Conservation (phyloP, 2,797 vertebrate species). For the Psittacula derbiana region DNA sequence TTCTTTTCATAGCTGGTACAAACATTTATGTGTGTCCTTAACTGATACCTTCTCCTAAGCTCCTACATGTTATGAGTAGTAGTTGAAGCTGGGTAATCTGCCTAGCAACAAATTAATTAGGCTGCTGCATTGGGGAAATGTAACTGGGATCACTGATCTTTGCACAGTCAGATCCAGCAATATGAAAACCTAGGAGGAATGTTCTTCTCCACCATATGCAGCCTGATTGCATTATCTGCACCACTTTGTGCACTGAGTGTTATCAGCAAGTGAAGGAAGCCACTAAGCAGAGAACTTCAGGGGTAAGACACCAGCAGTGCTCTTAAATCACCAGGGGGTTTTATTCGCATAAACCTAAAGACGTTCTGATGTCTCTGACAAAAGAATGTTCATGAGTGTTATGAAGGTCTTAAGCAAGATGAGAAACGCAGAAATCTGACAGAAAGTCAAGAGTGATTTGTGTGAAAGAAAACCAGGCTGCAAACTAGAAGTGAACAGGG, state of each 20-base stretch:
- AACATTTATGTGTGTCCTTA: not conserved
- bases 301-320: not conserved
- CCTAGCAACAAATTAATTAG: not conserved
- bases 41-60: not conserved
- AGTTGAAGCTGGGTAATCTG: not conserved
- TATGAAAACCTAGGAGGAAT: not conserved
- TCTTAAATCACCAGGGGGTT: not conserved
- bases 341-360: not conserved
- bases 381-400: not conserved
- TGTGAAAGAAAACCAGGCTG: not conserved
- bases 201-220: not conserved
- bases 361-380: rapidly evolving
- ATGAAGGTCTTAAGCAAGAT: not conserved
- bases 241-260: not conserved
- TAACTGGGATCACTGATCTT: not conserved
- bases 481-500: rapidly evolving
- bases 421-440: not conserved
- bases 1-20: not conserved
- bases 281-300: not conserved
- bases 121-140: not conserved
- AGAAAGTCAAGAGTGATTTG: not conserved
- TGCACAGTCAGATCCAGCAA: not conserved
- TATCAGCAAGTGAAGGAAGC: rapidly evolving
- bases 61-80: not conserved
- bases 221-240: rapidly evolving